Evolutionary conservation across 2,888 invertebrate species (phyloP).

Genomic region (Tipula helvola): DNA sequence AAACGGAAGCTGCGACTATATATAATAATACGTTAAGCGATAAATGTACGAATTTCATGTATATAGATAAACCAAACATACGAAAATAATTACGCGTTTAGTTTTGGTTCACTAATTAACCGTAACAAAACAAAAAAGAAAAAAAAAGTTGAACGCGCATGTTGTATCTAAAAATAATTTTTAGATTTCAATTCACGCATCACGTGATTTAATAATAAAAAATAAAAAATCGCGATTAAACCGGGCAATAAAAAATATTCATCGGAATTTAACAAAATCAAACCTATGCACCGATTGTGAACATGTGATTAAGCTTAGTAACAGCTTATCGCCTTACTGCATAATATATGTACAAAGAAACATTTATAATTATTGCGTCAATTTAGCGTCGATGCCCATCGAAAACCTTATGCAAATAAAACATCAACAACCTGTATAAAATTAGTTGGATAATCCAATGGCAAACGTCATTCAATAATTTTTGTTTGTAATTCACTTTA

Average conservation of each 20-base stretch:
- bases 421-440: not conserved
- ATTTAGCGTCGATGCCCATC: not conserved
- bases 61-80: too few relatives aligned
- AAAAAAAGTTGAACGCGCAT: not conserved
- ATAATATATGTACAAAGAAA: too few relatives aligned
- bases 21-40: too few relatives aligned
- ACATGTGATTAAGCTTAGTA: not conserved
- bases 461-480: not conserved
- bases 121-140: too few relatives aligned
- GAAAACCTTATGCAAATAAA: not conserved
- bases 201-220: not conserved
- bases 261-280: not conserved
- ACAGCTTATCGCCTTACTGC: not conserved
- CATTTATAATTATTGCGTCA: not conserved
- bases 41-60: too few relatives aligned
- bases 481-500: not conserved
- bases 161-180: not conserved
- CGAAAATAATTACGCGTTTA: not conserved
- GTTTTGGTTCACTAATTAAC: not conserved
- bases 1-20: too few relatives aligned
- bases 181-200: not conserved
- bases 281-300: not conserved
- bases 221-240: not conserved
- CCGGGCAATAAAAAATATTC: not conserved
- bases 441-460: not conserved